These are phyloP conservation scores for Latrodectus geometricus DNA, from an alignment of 1,140 invertebrate species.

Conservation along the genomic window DNA sequence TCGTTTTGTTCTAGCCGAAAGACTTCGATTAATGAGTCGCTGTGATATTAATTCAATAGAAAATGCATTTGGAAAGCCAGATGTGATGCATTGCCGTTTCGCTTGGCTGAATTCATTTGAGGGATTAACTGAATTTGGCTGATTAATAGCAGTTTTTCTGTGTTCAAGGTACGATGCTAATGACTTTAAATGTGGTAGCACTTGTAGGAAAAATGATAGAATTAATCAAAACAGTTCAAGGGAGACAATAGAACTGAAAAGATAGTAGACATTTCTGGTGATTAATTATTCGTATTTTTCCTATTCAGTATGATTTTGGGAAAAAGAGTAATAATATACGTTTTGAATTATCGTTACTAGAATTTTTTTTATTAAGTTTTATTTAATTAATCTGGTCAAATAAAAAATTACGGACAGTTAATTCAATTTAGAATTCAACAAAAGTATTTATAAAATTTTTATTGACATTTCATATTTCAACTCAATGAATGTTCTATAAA, in stretches of 20 bases:
- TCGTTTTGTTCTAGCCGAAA: constrained; percentile 4
- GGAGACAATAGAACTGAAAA: neutral
- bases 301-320: too few species aligned
- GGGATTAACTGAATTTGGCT: neutral
- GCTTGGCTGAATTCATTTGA: neutral
- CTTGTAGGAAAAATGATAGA: neutral
- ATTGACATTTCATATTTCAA: too few species aligned
- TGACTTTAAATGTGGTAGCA: neutral
- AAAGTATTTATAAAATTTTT: too few species aligned
- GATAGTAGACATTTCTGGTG: neutral
- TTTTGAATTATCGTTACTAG: too few species aligned
- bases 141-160: neutral
- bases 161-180: constrained; percentile 5
- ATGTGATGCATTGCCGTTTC: constrained; percentile 14
- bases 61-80: constrained; percentile 14
- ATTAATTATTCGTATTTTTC: too few species aligned
- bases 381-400: too few species aligned
- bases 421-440: too few species aligned
- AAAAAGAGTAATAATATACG: too few species aligned
- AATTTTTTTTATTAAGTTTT: too few species aligned
- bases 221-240: neutral
- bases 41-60: constrained; percentile 20
- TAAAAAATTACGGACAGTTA: too few species aligned
- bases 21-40: constrained; percentile 1
- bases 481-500: too few species aligned